phyloP scores from a whole-genome alignment of 1,140 invertebrate species.

The Thaumatotibia leucotreta region DNA sequence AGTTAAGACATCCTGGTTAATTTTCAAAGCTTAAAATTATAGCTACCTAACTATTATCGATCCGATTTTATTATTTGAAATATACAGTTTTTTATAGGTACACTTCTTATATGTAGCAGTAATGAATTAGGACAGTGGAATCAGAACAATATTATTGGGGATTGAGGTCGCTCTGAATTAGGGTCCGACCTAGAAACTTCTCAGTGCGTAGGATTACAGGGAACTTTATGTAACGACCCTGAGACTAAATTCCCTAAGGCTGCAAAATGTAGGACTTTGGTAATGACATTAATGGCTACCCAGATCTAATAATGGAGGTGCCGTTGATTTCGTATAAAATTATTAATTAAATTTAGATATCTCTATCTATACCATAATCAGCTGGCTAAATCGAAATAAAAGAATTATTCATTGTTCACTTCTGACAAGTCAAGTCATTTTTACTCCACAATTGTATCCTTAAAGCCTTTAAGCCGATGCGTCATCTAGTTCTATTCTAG shows the following conservation, averaged over 20 bases:
- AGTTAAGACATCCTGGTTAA: no score
- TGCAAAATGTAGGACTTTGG: background rate
- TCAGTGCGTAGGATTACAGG: background rate
- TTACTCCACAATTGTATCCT: background rate
- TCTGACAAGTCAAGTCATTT: no score
- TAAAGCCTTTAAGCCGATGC: background rate
- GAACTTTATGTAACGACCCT: background rate
- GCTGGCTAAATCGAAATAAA: no score
- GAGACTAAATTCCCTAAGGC: background rate
- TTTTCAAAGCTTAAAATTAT: no score
- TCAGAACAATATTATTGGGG: background rate
- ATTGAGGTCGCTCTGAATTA: background rate
- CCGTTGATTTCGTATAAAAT: no score
- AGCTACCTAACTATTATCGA: no score
- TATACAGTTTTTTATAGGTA: no score
- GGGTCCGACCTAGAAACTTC: background rate
- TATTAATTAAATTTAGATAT: no score
- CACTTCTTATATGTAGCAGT: background rate
- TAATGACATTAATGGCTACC: background rate
- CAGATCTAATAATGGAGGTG: background rate
- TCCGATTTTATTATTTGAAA: no score
- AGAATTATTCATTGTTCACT: no score
- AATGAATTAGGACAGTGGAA: background rate
- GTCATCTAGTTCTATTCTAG: background rate
- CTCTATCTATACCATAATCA: no score